These are phyloP conservation scores for Ischnus inquisitorius DNA, from an alignment of 2,888 invertebrate species.

Conservation along the genomic window DNA sequence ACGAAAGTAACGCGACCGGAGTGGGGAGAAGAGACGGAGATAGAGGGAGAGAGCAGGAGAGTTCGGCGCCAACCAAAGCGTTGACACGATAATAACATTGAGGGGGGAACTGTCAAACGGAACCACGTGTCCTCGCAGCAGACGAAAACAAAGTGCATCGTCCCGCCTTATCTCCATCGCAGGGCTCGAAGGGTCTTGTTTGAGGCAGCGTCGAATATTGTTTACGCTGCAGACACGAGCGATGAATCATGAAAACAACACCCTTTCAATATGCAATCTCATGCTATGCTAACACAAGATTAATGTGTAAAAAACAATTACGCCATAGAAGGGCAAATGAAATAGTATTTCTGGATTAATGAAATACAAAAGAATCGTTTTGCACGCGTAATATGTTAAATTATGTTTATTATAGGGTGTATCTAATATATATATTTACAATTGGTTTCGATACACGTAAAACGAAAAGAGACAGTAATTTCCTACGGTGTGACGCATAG, in stretches of 20 bases:
- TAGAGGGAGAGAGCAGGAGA: slow-evolving; percentile 26
- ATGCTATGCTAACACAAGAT: background rate
- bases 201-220: background rate
- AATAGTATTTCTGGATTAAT: background rate
- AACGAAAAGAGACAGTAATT: slow-evolving; percentile 77
- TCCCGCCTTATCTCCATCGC: background rate
- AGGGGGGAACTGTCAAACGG: slow-evolving; percentile 73
- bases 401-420: slow-evolving; percentile 82
- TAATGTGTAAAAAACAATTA: background rate
- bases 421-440: slow-evolving; percentile 83
- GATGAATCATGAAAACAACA: background rate
- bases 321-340: no score
- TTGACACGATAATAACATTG: slow-evolving; percentile 15
- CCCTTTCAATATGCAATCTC: background rate
- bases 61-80: slow-evolving; percentile 38
- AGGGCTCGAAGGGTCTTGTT: slow-evolving; percentile 1
- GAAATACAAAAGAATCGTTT: background rate
- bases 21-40: slow-evolving; percentile 52
- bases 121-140: slow-evolving; percentile 76
- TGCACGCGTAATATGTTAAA: slow-evolving; percentile 75
- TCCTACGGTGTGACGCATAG: slow-evolving; percentile 73
- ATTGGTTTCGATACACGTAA: slow-evolving; percentile 80
- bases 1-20: slow-evolving; percentile 61
- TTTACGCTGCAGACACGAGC: background rate
- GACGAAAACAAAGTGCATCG: slow-evolving; percentile 68